A percentile compares a stretch with the other conserved stretches of the same genome.
Conservation (phyloP, 2,888 invertebrate genomes). For the Julus scandinavius region DNA sequence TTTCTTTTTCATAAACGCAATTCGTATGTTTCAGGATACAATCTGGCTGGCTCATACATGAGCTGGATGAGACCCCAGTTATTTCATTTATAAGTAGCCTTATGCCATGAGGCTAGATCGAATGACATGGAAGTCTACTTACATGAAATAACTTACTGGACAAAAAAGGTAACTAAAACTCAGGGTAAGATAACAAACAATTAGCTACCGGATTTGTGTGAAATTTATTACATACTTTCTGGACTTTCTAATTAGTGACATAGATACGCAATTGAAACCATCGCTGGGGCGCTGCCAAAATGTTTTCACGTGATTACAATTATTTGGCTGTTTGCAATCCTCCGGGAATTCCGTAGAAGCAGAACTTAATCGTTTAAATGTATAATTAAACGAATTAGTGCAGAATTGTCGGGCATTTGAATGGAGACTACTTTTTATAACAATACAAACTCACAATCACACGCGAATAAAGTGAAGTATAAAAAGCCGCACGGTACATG, state of each 20-base stretch:
- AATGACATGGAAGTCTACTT: no score
- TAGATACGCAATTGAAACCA: slow-evolving; percentile 17
- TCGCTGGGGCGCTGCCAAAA: slow-evolving; percentile 43
- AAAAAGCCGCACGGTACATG: neutral
- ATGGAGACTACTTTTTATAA: slow-evolving; percentile 28
- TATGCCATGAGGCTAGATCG: no score
- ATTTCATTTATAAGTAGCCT: no score
- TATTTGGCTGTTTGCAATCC: slow-evolving; percentile 43
- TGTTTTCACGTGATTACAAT: slow-evolving; percentile 19
- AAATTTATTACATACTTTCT: slow-evolving; percentile 26
- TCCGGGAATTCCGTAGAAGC: slow-evolving; percentile 2
- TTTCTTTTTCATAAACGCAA: no score
- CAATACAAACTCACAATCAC: neutral
- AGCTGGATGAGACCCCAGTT: no score
- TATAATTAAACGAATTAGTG: slow-evolving; percentile 44
- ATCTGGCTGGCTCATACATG: no score
- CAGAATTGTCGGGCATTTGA: slow-evolving; percentile 17
- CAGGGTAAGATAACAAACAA: neutral
- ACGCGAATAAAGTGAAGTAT: neutral
- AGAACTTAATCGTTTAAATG: slow-evolving; percentile 31
- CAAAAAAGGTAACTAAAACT: neutral
- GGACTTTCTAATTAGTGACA: slow-evolving; percentile 10
- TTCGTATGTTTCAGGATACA: no score
- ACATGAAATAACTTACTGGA: no score
- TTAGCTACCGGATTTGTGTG: neutral